Conservation (phyloP, 2,113 vertebrate genomes). For the Syngnathus floridae region DNA sequence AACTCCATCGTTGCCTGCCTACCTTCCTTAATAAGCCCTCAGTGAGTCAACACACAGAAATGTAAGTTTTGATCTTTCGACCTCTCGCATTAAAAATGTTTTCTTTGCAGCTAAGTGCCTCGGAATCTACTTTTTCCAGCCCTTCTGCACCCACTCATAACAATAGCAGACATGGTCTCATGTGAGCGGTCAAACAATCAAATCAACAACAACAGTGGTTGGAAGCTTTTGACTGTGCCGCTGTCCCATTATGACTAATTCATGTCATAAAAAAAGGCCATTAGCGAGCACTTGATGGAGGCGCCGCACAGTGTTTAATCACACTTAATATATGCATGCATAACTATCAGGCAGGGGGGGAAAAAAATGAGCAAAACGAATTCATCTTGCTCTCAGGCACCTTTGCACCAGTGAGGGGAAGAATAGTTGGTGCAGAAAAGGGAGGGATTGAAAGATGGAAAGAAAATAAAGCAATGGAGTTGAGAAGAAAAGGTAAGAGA, state of each 20-base stretch:
- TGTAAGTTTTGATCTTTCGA: slow-evolving; percentile 39
- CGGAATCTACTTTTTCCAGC: slow-evolving; percentile 34
- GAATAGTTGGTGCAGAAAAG: slow-evolving; percentile 1
- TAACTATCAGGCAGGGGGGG: slow-evolving; percentile 45
- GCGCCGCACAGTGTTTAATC: slow-evolving; percentile 71
- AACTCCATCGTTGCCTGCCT: slow-evolving; percentile 32
- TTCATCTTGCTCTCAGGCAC: slow-evolving; percentile 67
- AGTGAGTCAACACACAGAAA: slow-evolving; percentile 52
- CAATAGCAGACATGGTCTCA: slow-evolving; percentile 47
- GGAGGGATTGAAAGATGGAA: slow-evolving; percentile 8
- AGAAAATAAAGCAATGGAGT: neutral
- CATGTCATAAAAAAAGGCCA: slow-evolving; percentile 74
- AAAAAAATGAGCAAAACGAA: slow-evolving; percentile 33
- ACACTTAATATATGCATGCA: slow-evolving; percentile 74
- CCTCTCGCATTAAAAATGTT: slow-evolving; percentile 15
- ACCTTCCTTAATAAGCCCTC: slow-evolving; percentile 51
- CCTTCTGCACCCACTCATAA: slow-evolving; percentile 36
- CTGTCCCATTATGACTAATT: slow-evolving; percentile 72
- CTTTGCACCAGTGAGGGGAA: slow-evolving; percentile 38
- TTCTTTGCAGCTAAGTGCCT: slow-evolving; percentile 25
- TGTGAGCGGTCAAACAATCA: slow-evolving; percentile 56
- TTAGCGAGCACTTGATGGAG: slow-evolving; percentile 74
- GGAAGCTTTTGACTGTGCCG: slow-evolving; percentile 56
- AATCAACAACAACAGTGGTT: slow-evolving; percentile 58
- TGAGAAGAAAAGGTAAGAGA: neutral